Evolutionary conservation across 1,140 invertebrate species (phyloP), one percentile per base, ranked within the genome.

Genomic region (Trachelipus rathkii): DNA sequence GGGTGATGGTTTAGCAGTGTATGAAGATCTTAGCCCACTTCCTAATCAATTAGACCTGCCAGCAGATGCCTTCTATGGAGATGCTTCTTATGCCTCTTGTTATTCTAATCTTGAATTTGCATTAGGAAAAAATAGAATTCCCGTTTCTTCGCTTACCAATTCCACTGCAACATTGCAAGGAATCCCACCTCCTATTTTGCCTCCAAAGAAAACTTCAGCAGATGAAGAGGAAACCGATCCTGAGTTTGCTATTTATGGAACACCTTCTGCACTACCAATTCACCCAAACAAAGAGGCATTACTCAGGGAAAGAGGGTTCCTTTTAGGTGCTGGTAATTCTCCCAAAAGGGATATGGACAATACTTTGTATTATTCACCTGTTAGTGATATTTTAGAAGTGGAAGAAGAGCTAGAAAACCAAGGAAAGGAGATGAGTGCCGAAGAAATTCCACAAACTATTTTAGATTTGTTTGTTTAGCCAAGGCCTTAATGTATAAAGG

Each of bases 101-200:
- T 81, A 81, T 73, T 78, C 77, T 44, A 81, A 81, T 50, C 70
- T 81, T 10, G 80, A 81, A 71, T 81, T 81, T 75, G 79, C 78
- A 4, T 76, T 81, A 75, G 76, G 76, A 44, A 77, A 77, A 66
- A 75, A 68, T 67, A 76, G 50, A 46, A 33, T 33, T 33, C 66
- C 72, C 33, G 60, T n/a, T n/a, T n/a, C 71, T 44, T 70, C 53
- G 19, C 8, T n/a, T 23, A 44, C 19, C 46, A 66, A 33, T 67
- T 53, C n/a, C 53, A 73, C 46, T 24, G 33, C 46, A 23, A 7
- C 60, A 23, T n/a, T 23, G 60, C 15, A 23, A 5, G 23, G 23
- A 21, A 11, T 23, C 7, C 69, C 1, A 13, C 45, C 50, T 10
- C 50, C 11, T 11, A 0, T 68, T 44, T 21, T 71, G 19, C 46